Evolutionary conservation across 2,797 vertebrate species (phyloP), one percentile per base, ranked within the genome.

Genomic region (Phoxinus dragarum): DNA sequence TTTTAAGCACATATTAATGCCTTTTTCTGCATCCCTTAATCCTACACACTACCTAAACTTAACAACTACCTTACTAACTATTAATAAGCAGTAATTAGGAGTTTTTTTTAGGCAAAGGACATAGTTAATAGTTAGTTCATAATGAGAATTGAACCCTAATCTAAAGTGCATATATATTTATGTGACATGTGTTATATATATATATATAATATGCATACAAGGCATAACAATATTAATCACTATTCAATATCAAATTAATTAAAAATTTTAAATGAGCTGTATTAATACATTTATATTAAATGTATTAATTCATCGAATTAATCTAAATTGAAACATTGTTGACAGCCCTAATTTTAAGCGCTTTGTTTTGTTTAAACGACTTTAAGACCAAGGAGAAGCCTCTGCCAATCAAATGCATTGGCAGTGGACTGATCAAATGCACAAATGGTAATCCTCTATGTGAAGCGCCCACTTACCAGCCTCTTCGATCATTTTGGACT

Each of bases 391-490:
- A 14, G 27, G 12, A 36, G 31, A 80, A 80, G 31, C 31, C 12
- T 52, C 19, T 67, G 16, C 38, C n/a, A 66, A 38, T 64, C 9
- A 34, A 66, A 40, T 42, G 7, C 9, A 47, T 75, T 38, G 34
- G 44, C 14, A 19, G 10, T 67, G 59, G 21, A 77, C 5, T 54
- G 5, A 54, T 40, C 23, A 52, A 54, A 54, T 83, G 44, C 61
- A n/a, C 56, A 9, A 80, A 49, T 66, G 34, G 8, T 44, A 77
- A 77, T 77, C 81, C 81, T 66, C 19, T 52, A 34, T 74, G 27
- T 47, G 38, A 68, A 40, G 21, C 23, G 23, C 34, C 56, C 42
- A 83, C 72, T 27, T 76, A 67, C 82, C 34, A 56, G 59, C n/a
- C 23, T 40, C 42, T 76, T 11, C 16, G 27, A 54, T 77, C 34